phyloP scores from a whole-genome alignment of 2,888 invertebrate genomes.

The Plagodis dolabraria region DNA sequence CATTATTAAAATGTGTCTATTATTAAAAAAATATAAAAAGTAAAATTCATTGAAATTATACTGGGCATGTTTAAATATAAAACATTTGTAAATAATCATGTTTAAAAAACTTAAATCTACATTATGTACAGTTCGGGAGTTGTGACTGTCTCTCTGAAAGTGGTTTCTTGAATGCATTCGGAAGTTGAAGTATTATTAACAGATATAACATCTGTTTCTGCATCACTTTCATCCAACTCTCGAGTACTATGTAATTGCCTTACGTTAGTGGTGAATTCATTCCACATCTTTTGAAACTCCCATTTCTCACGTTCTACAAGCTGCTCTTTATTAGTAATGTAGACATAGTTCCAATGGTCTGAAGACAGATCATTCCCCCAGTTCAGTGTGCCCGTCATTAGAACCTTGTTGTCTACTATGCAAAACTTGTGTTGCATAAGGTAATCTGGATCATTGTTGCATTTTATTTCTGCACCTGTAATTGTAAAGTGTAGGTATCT shows the following conservation, averaged over 20 bases:
- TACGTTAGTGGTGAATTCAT: constrained; percentile 43
- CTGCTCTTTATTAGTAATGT: constrained; percentile 85
- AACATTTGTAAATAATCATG: constrained; percentile 61
- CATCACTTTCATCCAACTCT: constrained; percentile 30
- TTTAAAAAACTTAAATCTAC: constrained; percentile 42
- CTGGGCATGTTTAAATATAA: constrained; percentile 61
- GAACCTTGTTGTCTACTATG: constrained; percentile 85
- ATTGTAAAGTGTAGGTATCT: constrained; percentile 15
- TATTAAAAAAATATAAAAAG: constrained; percentile 44
- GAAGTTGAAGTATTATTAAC: constrained; percentile 9
- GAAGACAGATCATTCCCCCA: constrained; percentile 90
- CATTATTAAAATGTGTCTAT: constrained; percentile 38
- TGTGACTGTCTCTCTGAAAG: constrained; percentile 44
- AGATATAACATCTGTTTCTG: constrained; percentile 18
- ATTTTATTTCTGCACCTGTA: constrained; percentile 85
- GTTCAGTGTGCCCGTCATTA: constrained; percentile 90
- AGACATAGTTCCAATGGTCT: constrained; percentile 89
- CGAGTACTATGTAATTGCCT: constrained; percentile 18
- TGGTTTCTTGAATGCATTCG: constrained; percentile 30
- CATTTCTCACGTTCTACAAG: constrained; percentile 82
- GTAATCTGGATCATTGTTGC: constrained; percentile 68
- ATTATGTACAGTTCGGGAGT: constrained; percentile 56
- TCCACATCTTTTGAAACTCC: constrained; percentile 88
- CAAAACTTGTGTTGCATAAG: constrained; percentile 93
- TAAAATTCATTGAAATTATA: constrained; percentile 39